Base-by-base conservation (phyloP, 2,797 vertebrate genomes). In the Hippopotamyrus pictus region DNA sequence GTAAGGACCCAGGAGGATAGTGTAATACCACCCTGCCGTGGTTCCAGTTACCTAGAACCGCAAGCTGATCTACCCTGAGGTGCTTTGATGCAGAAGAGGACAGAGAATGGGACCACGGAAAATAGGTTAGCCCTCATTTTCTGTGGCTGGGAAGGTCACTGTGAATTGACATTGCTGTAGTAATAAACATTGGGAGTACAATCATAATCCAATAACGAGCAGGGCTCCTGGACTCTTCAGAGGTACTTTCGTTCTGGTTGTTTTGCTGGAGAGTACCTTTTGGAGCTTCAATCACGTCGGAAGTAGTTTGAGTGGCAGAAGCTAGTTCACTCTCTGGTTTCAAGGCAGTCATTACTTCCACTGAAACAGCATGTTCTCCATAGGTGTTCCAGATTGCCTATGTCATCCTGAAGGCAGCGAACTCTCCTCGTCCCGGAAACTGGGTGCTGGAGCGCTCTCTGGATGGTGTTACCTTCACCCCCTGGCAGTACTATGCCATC, bases 381-480 rank as follows among this genome's bases (percentile, higher is more conserved):
- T 90, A 99, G 98, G 93, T 98, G 92, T 99, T 99, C 93, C 98
- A 99, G 95, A 96, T 99, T 14, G 98, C 98, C 0, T 99, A 99
- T 73, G 94, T 99, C 90, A 99, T 99, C 50, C 89, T 99, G 90
- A 99, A 99, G 93, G 98, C 98, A 86, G 98, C 98, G 8, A 99
- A 99, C 93, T 97, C 98, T 0, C 98, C 98, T 90, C 96, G 98
- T 4, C 98, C 98, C 79, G 96, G 96, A 90, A 99, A 99, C 88
- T 99, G 98, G 98, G 93, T 99, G 91, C 93, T 99, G 54, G 97
- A 99, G 91, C 97, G 97, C n/a, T 99, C 98, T 0, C 92, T 97
- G 89, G 97, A 99, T 37, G 96, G 97, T 0, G 92, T 95, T 59
- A 96, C 94, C 57, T 99, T 96, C 89, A 95, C 96, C 0, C 98